phyloP scores from a whole-genome alignment of 2,888 invertebrate species.

The Diabrotica balteata region DNA sequence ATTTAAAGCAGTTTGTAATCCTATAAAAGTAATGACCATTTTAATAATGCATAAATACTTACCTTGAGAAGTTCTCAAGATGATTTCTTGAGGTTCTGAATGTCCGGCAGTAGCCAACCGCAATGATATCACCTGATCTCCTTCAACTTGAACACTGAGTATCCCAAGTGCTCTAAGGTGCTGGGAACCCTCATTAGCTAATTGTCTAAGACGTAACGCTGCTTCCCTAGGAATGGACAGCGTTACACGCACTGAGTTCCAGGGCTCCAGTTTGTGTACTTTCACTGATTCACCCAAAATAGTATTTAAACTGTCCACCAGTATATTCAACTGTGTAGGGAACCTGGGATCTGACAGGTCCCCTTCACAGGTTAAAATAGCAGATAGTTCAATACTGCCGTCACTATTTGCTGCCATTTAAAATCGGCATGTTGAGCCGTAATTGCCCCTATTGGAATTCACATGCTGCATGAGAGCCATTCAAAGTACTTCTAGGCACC shows the following conservation, averaged over 20 bases:
- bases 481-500: slow-evolving; percentile 57
- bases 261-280: slow-evolving; percentile 90
- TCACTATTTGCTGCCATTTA: slow-evolving; percentile 86
- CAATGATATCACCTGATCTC: slow-evolving; percentile 80
- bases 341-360: slow-evolving; percentile 88
- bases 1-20: too few relatives aligned
- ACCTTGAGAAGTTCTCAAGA: slow-evolving; percentile 66
- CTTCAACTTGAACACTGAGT: slow-evolving; percentile 93
- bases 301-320: slow-evolving; percentile 79
- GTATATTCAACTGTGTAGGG: slow-evolving; percentile 78
- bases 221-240: slow-evolving; percentile 97
- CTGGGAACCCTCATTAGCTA: slow-evolving; percentile 90
- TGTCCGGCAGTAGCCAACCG: slow-evolving; percentile 69
- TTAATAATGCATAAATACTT: slow-evolving; percentile 29
- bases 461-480: slow-evolving; percentile 43
- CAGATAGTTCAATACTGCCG: slow-evolving; percentile 73
- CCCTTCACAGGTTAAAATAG: slow-evolving; percentile 91
- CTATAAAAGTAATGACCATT: too few relatives aligned
- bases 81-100: slow-evolving; percentile 75
- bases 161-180: slow-evolving; percentile 91
- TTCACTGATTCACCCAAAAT: slow-evolving; percentile 69
- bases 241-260: slow-evolving; percentile 97
- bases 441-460: slow-evolving; percentile 34
- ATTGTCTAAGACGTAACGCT: slow-evolving; percentile 86
- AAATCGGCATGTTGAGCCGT: slow-evolving; percentile 45